phyloP scores from a whole-genome alignment of 2,888 invertebrate species.

The Ellobium chinense region DNA sequence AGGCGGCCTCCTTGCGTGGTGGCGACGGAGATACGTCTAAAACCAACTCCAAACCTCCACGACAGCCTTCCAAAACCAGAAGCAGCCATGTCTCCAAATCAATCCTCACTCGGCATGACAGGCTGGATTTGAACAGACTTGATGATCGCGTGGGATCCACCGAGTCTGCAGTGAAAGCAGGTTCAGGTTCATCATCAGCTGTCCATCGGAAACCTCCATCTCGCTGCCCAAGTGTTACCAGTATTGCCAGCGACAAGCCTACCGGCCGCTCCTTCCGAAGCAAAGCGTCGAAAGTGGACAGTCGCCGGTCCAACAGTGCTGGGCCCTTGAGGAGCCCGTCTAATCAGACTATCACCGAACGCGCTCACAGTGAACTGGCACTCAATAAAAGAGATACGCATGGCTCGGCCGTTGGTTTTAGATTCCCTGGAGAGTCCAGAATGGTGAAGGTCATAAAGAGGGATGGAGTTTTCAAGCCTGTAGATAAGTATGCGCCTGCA shows the following conservation, averaged over 20 bases:
- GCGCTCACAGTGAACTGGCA: background rate
- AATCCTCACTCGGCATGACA: no score
- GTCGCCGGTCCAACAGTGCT: background rate
- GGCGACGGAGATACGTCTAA: no score
- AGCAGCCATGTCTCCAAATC: no score
- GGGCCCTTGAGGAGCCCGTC: background rate
- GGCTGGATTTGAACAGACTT: no score
- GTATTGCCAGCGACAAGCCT: background rate
- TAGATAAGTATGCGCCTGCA: conserved; percentile 38
- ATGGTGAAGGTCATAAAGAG: conserved; percentile 35
- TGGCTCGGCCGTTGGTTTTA: background rate
- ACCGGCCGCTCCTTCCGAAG: background rate
- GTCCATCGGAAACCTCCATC: no score
- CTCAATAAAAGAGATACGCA: background rate
- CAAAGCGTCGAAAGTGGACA: background rate
- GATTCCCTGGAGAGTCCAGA: background rate
- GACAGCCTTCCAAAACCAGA: no score
- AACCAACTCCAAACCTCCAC: no score
- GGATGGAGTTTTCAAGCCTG: conserved; percentile 39
- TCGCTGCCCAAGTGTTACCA: background rate
- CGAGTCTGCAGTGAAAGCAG: no score
- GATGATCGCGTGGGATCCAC: no score
- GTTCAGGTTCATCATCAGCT: no score
- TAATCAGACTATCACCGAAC: background rate
- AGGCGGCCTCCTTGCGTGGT: no score